phyloP scores from a whole-genome alignment of 2,888 invertebrate genomes.

The Cenopis cana region DNA sequence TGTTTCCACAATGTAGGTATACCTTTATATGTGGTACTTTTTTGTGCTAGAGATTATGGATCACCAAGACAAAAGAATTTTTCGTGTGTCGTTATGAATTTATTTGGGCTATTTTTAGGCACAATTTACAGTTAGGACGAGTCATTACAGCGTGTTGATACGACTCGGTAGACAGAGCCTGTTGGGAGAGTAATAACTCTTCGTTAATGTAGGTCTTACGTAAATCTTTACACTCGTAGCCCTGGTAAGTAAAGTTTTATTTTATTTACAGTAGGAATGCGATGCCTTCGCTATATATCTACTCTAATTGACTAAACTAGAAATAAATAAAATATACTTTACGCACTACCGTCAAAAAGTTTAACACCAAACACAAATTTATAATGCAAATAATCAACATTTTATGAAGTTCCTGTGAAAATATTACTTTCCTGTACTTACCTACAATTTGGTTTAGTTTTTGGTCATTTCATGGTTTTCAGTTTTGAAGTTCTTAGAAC shows the following conservation, averaged over 20 bases:
- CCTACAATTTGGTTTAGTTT: too few species aligned
- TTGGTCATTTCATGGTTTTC: too few species aligned
- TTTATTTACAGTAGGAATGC: constrained; percentile 25
- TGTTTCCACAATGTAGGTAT: neutral
- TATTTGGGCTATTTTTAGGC: neutral
- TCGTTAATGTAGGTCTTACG: constrained; percentile 39
- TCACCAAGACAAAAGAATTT: neutral
- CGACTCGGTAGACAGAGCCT: constrained; percentile 20
- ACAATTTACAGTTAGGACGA: constrained; percentile 22
- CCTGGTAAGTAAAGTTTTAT: constrained; percentile 18
- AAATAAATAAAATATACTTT: too few species aligned
- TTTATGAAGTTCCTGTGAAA: too few species aligned
- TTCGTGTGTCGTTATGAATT: neutral
- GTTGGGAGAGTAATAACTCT: constrained; percentile 35
- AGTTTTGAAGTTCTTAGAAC: too few species aligned
- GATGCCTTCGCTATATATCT: constrained; percentile 1
- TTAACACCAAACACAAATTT: too few species aligned
- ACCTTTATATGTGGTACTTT: neutral
- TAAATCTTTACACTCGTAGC: constrained; percentile 39
- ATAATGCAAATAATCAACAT: too few species aligned
- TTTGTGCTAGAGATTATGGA: neutral
- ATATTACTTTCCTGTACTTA: too few species aligned
- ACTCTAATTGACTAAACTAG: constrained; percentile 7
- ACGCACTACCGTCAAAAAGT: too few species aligned
- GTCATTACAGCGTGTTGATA: constrained; percentile 26